Evolutionary conservation across 2,888 invertebrate genomes (phyloP), one percentile per base, ranked within the genome.

Genomic region (Lacanobia oleracea): DNA sequence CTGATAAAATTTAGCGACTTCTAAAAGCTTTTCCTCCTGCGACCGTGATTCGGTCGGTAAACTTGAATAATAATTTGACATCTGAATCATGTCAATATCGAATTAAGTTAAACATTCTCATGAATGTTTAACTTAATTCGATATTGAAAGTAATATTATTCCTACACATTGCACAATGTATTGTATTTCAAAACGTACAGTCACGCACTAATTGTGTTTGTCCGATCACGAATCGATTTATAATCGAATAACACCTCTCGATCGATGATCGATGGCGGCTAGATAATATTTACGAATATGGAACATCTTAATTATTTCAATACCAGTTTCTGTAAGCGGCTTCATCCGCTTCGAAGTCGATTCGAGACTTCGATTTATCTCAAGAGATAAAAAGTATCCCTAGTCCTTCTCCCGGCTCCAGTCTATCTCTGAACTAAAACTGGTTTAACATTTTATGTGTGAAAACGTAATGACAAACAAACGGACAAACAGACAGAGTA

Each of bases 171-270:
- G 77, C 86, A 65, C 77, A 88, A 88, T 67, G 80, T 86, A 88
- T 90, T 83, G 80, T 85, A 85, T 90, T 89, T 83, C 88, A 77
- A 83, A 81, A 84, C 64, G 79, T 85, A 86, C 76, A 87, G 89
- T 90, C 91, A 91, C 88, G 89, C 87, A 87, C 89, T 92, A 90
- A 90, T 90, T 88, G 85, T 83, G 77, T 85, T 86, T 67, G 79
- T 74, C 60, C 27, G 80, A 88, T 87, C 87, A 89, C 86, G 88
- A 89, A 81, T 85, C 77, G 79, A 86, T 86, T 82, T 69, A 78
- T 75, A 85, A 81, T 82, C 77, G 71, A 77, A 79, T 81, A 82
- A 82, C 83, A 83, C 77, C 75, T 86, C 72, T 81, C 69, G 76
- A 71, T 83, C 51, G 77, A 83, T 79, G 74, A 84, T 79, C 74